Evolutionary conservation across 2,888 invertebrate genomes (phyloP).

Genomic region (Hoplodrina blanda): DNA sequence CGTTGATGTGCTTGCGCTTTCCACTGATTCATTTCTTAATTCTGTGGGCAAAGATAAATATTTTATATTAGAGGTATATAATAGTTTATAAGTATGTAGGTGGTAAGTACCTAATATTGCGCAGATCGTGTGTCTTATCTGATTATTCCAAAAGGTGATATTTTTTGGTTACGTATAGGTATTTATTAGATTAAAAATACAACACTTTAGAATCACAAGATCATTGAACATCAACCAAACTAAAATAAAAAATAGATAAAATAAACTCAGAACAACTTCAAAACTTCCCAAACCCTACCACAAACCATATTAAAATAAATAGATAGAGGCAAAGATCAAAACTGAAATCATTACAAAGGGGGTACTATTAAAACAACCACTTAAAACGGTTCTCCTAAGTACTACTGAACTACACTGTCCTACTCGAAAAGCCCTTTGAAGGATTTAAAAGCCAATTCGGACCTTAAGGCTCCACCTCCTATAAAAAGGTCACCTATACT

Average conservation of each 20-base stretch:
- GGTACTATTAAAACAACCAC: slow-evolving; percentile 44
- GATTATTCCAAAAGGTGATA: no score
- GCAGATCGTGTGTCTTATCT: no score
- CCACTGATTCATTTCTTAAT: slow-evolving; percentile 74
- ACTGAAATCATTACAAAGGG: slow-evolving; percentile 49
- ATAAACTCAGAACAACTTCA: not conserved
- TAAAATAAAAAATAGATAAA: not conserved
- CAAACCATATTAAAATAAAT: slow-evolving; percentile 33
- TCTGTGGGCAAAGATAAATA: slow-evolving; percentile 71
- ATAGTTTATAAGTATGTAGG: not conserved
- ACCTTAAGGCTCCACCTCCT: slow-evolving; percentile 67
- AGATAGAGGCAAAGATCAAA: slow-evolving; percentile 46
- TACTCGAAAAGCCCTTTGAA: slow-evolving; percentile 69
- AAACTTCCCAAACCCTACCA: not conserved
- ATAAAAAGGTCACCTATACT: slow-evolving; percentile 79
- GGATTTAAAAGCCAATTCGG: slow-evolving; percentile 74
- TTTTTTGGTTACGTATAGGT: no score
- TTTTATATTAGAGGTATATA: not conserved
- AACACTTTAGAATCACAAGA: not conserved
- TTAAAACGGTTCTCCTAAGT: slow-evolving; percentile 58
- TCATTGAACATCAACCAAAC: not conserved
- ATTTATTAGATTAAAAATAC: not conserved
- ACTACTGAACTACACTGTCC: slow-evolving; percentile 65
- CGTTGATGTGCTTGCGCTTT: slow-evolving; percentile 76
- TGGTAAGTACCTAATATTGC: no score